Percentiles rank a stretch among this genome's conserved stretches.
Conservation (phyloP, 2,113 vertebrate genomes). For the Acanthisitta chloris region DNA sequence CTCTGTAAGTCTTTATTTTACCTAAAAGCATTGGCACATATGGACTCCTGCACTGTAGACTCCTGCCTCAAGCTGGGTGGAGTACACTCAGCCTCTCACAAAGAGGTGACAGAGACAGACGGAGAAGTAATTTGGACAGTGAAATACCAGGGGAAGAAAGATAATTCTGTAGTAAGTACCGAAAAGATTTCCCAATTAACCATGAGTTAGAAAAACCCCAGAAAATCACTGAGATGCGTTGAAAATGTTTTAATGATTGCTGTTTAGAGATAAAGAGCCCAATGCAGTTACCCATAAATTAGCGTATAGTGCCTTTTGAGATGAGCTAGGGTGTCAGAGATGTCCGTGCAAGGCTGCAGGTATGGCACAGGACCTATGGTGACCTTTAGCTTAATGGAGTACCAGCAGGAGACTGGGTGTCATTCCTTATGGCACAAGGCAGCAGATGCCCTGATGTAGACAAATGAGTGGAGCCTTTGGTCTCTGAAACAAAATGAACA, state of each 20-base stretch:
- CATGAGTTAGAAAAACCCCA: not conserved
- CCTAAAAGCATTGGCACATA: fast-evolving
- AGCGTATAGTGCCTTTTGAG: not conserved
- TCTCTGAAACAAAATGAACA: not conserved
- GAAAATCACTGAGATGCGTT: not conserved
- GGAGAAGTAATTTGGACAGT: not conserved
- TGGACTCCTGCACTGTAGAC: not conserved
- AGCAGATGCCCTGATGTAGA: not conserved
- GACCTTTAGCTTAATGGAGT: not conserved
- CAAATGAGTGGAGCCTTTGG: not conserved
- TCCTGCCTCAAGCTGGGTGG: not conserved
- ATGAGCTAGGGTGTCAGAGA: not conserved
- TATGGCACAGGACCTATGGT: not conserved
- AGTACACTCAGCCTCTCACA: not conserved
- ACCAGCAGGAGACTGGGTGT: not conserved
- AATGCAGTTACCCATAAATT: not conserved
- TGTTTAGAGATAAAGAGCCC: not conserved
- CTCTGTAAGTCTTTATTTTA: not conserved
- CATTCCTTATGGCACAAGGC: not conserved
- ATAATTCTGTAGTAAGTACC: not conserved
- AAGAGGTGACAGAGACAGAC: not conserved
- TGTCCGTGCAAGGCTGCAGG: not conserved
- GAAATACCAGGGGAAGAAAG: not conserved
- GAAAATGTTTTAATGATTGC: not conserved
- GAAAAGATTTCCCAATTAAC: not conserved